Evolutionary conservation across 2,113 vertebrate genomes (phyloP).

Genomic region (Eclectus roratus): DNA sequence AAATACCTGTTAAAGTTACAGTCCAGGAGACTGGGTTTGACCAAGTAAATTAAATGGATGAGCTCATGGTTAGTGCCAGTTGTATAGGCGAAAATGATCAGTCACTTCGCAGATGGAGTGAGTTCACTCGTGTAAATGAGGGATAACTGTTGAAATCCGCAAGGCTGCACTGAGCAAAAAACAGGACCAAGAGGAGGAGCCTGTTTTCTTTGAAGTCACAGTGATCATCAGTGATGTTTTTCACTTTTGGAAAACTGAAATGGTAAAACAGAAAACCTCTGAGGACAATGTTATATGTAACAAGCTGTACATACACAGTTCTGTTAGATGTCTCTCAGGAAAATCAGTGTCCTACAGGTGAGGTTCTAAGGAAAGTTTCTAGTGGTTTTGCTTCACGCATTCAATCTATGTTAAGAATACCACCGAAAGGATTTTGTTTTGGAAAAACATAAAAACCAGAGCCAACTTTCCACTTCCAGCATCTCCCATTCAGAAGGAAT

Average conservation of each 20-base stretch:
- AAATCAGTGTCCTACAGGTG: neutral
- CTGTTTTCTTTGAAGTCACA: neutral
- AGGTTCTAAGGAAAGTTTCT: neutral
- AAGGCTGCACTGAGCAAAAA: neutral
- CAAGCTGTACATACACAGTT: neutral
- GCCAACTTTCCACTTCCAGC: conserved; percentile 18
- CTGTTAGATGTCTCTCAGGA: neutral
- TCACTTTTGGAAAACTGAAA: neutral
- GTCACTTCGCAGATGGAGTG: neutral
- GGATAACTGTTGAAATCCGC: neutral
- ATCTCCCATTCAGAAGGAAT: conserved; percentile 32
- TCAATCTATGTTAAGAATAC: neutral
- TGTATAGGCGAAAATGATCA: neutral
- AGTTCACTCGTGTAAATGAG: neutral
- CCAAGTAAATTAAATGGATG: neutral
- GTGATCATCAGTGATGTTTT: neutral
- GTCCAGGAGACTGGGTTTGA: neutral
- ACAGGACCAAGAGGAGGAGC: neutral
- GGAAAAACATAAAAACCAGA: neutral
- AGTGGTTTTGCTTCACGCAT: neutral
- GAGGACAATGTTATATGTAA: neutral
- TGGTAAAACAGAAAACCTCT: neutral
- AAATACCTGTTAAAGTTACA: neutral
- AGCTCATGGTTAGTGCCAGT: neutral
- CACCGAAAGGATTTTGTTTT: neutral